These are phyloP conservation scores for Epistrophella euchroma DNA, from an alignment of 2,888 invertebrate species.

Conservation along the genomic window DNA sequence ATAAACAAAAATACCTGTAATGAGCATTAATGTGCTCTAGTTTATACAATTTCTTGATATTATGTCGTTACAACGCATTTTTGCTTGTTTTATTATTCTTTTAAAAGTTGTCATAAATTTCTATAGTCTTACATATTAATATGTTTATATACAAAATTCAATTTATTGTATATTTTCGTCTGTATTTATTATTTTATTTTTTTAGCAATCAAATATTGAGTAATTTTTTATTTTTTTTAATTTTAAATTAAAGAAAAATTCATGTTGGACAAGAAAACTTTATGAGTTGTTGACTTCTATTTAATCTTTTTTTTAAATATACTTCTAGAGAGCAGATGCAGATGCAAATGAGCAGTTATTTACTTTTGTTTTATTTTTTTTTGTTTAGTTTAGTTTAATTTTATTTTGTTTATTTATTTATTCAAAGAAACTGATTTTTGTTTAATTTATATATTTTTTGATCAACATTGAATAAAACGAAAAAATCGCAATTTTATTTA, in stretches of 20 bases:
- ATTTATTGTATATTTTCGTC: not conserved
- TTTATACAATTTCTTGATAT: slow-evolving; percentile 66
- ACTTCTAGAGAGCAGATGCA: not conserved
- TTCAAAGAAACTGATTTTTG: too few relatives aligned
- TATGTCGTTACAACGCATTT: slow-evolving; percentile 59
- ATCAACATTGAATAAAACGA: too few relatives aligned
- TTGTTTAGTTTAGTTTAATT: too few relatives aligned
- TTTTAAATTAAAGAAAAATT: not conserved
- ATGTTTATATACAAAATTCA: not conserved
- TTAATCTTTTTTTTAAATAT: not conserved
- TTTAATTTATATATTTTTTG: too few relatives aligned
- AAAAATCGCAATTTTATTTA: too few relatives aligned
- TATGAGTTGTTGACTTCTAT: slow-evolving; percentile 1
- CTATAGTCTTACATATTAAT: not conserved
- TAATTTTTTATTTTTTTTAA: not conserved
- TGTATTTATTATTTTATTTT: not conserved
- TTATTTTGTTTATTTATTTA: too few relatives aligned
- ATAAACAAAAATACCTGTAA: not conserved
- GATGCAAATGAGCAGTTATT: too few relatives aligned
- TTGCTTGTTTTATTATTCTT: slow-evolving; percentile 46
- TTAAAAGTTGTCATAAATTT: not conserved
- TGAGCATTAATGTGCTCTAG: slow-evolving; percentile 41
- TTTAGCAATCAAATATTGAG: not conserved
- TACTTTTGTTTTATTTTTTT: too few relatives aligned
- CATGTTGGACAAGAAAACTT: not conserved